Evolutionary conservation across 2,113 vertebrate genomes (phyloP), one percentile per base, ranked within the genome.

Genomic region (Nothoprocta pentlandii): DNA sequence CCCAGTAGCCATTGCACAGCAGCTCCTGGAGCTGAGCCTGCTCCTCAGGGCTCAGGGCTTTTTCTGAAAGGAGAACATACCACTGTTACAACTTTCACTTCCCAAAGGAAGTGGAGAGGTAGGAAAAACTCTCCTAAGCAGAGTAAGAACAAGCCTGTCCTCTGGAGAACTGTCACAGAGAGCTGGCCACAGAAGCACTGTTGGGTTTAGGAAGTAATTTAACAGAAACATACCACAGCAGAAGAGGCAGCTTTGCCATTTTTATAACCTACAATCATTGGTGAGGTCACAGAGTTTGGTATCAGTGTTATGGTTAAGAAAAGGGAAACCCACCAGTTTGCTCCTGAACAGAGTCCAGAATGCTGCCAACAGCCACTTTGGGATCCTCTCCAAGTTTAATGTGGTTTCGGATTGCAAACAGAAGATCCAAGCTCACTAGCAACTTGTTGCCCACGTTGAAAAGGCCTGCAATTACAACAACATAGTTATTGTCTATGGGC

Each of bases 381-480:
- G 99, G 99, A 59, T 98, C 97, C n/a, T 98, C 98, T 46, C 98
- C 99, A 90, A 98, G 94, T 96, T 97, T 99, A 94, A 99, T 98
- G 83, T 98, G 97, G 95, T 98, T 98, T 92, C 99, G 98, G 90
- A 99, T 97, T 90, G 98, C 98, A 96, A 99, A 98, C 77, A 99
- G 98, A 80, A 99, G 98, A 95, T 99, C 99, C 67, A 99, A 96
- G 92, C 98, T 99, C 93, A 99, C 99, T 23, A 99, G 96, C 81
- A 99, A 96, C 93, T 98, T 98, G 95, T 99, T 99, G 16, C 99
- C 99, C 92, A 99, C 98, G 71, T 99, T 99, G 96, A 99, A 99
- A 93, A 99, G 98, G 95, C 99, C 99, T 99, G 96, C 28, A 86
- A 62, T 97, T 82, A 91, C 95, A 90, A 87, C 39, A 95, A 86